phyloP scores from a whole-genome alignment of 2,113 vertebrate genomes.

The Lichenostomus cassidix region DNA sequence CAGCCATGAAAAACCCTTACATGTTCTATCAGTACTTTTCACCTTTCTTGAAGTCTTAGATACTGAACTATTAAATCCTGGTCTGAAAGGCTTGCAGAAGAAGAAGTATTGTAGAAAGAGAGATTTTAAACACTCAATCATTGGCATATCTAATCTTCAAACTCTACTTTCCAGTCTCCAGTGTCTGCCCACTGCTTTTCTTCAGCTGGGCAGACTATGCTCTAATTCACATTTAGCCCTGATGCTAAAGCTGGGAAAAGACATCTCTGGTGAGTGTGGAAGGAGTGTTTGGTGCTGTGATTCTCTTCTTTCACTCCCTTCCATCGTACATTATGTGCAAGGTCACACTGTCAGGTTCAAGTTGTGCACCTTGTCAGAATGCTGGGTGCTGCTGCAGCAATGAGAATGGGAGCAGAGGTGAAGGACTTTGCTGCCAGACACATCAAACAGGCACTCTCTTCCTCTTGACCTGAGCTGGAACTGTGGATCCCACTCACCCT shows the following conservation, averaged over 20 bases:
- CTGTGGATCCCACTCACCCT: neutral
- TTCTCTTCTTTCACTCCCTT: neutral
- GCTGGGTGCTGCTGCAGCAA: neutral
- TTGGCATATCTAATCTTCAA: neutral
- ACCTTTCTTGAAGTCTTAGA: neutral
- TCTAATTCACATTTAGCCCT: neutral
- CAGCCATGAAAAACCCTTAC: neutral
- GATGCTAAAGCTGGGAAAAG: neutral
- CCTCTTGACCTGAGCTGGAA: neutral
- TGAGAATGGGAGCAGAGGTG: neutral
- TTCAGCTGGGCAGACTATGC: neutral
- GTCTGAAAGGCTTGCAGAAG: neutral
- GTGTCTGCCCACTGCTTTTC: neutral
- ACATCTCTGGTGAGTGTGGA: neutral
- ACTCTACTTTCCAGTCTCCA: neutral
- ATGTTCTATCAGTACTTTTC: neutral
- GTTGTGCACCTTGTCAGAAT: neutral
- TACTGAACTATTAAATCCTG: neutral
- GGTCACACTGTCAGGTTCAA: accelerated
- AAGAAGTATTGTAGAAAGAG: neutral
- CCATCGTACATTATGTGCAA: neutral
- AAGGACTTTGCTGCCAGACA: neutral
- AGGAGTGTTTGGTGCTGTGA: neutral
- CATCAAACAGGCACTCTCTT: neutral
- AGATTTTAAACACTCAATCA: neutral